Conservation (phyloP, 2,888 invertebrate species). For the Dendrolimus houi region DNA sequence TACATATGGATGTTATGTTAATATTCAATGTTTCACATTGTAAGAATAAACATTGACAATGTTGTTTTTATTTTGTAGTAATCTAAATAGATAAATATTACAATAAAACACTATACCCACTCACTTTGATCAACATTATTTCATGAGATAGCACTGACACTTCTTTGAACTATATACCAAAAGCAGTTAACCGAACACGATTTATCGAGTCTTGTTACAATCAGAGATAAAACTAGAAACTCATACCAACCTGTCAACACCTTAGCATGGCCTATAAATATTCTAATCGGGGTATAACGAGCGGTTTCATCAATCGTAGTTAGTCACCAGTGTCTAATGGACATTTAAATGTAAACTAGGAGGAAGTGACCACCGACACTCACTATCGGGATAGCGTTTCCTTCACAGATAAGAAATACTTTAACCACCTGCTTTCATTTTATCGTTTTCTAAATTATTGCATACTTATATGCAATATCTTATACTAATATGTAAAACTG, state of each 20-base stretch:
- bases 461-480: slow-evolving; percentile 4
- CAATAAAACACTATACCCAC: too few species aligned
- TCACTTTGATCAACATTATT: too few species aligned
- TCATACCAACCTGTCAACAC: slow-evolving; percentile 28
- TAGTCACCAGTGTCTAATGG: slow-evolving; percentile 7
- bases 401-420: slow-evolving; percentile 23
- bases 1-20: too few species aligned
- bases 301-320: slow-evolving; percentile 29
- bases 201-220: background rate
- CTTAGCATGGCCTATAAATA: slow-evolving; percentile 23
- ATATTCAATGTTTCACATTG: too few species aligned
- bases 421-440: slow-evolving; percentile 20
- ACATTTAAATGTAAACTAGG: slow-evolving; percentile 29
- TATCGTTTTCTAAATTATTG: slow-evolving; percentile 11
- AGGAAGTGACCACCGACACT: slow-evolving; percentile 22
- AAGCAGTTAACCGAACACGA: slow-evolving; percentile 3
- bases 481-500: too few species aligned
- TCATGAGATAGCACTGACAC: too few species aligned
- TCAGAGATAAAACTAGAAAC: slow-evolving; percentile 14
- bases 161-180: too few species aligned
- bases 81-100: too few species aligned
- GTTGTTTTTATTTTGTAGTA: too few species aligned
- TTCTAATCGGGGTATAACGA: slow-evolving; percentile 20
- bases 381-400: slow-evolving; percentile 20
- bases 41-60: too few species aligned